Percentiles rank a stretch among this genome's conserved stretches.
Conservation (phyloP, 2,888 invertebrate species). For the Leucania comma region DNA sequence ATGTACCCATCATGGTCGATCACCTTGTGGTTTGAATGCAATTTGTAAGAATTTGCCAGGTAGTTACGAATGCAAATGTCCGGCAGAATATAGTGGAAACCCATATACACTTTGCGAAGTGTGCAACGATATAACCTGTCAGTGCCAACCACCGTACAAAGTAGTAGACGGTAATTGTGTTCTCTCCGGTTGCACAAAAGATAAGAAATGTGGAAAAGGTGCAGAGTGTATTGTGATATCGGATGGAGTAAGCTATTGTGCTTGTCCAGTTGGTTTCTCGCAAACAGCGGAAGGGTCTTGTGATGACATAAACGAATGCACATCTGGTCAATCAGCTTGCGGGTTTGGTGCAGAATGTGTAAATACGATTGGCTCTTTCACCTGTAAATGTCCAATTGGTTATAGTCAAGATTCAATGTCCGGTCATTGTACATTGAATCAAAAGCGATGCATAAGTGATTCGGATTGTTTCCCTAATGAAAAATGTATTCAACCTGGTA, state of each 20-base stretch:
- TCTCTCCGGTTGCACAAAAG: slow-evolving; percentile 95
- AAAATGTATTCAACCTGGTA: slow-evolving; percentile 97
- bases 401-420: slow-evolving; percentile 96
- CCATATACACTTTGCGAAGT: slow-evolving; percentile 96
- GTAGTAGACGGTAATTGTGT: slow-evolving; percentile 96
- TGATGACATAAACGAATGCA: slow-evolving; percentile 96
- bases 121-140: slow-evolving; percentile 95
- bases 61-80: slow-evolving; percentile 98
- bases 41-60: slow-evolving; percentile 98
- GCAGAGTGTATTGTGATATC: slow-evolving; percentile 97
- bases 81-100: slow-evolving; percentile 96
- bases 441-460: slow-evolving; percentile 95
- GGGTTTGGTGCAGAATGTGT: slow-evolving; percentile 97
- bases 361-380: slow-evolving; percentile 94
- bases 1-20: slow-evolving; percentile 94
- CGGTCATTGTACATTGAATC: slow-evolving; percentile 95
- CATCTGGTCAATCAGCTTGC: slow-evolving; percentile 94
- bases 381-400: slow-evolving; percentile 95
- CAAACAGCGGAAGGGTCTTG: slow-evolving; percentile 95
- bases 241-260: slow-evolving; percentile 97
- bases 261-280: slow-evolving; percentile 96
- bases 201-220: slow-evolving; percentile 95
- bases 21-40: slow-evolving; percentile 96
- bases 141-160: slow-evolving; percentile 97
- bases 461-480: slow-evolving; percentile 96